These are phyloP conservation scores for Theonella swinhoei DNA, from an alignment of 37 sponge, comb jelly and placozoan species.

Conservation along the genomic window DNA sequence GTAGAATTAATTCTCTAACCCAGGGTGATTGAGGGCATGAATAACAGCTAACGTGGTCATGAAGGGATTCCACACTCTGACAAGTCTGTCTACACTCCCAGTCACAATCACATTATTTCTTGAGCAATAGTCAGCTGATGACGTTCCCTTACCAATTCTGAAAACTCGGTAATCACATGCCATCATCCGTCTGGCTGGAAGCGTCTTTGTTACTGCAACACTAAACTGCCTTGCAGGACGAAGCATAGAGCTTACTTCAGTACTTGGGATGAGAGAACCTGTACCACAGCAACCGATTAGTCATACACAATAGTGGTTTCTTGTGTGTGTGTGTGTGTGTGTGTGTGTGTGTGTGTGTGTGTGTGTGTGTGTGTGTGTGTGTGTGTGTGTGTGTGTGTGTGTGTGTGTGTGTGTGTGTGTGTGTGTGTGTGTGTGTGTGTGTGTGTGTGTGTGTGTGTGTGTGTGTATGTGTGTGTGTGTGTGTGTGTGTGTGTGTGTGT, in stretches of 20 bases:
- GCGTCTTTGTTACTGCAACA: background rate
- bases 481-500: too few relatives aligned
- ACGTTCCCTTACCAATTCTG: conserved; percentile 80
- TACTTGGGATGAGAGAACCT: background rate
- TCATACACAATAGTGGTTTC: background rate
- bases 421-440: too few relatives aligned
- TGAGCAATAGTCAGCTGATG: conserved; percentile 78
- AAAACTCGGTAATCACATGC: conserved; percentile 85
- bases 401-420: too few relatives aligned
- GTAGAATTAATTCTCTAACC: background rate
- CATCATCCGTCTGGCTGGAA: background rate
- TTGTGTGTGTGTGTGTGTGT: too few relatives aligned
- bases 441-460: too few relatives aligned
- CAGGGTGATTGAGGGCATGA: too few relatives aligned
- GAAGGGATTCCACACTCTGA: conserved; percentile 91
- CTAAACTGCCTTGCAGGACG: conserved; percentile 22
- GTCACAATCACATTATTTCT: conserved; percentile 85
- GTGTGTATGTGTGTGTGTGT: too few relatives aligned
- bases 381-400: too few relatives aligned
- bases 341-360: too few relatives aligned
- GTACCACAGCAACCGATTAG: background rate
- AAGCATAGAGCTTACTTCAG: background rate
- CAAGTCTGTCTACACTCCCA: conserved; percentile 83
- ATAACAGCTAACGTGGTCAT: conserved; percentile 65
- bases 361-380: too few relatives aligned